These are phyloP conservation scores for Cetoscarus ocellatus DNA, from an alignment of 2,797 vertebrate species.

Conservation along the genomic window DNA sequence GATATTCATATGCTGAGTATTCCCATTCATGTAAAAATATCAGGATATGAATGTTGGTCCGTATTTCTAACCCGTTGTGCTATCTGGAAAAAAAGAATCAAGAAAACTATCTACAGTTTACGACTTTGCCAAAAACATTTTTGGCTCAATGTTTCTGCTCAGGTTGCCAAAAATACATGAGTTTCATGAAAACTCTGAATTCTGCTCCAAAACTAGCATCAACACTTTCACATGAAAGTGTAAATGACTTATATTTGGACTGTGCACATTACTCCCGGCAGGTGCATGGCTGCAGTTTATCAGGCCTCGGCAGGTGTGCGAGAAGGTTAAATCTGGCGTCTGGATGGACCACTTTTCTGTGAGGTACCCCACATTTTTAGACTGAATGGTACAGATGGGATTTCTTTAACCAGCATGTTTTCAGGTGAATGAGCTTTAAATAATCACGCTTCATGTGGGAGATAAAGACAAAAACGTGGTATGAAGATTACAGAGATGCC, in stretches of 20 bases:
- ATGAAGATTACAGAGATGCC: background rate
- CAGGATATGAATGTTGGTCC: no score
- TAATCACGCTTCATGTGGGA: background rate
- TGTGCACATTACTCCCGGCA: slow-evolving; percentile 2
- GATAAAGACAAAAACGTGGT: background rate
- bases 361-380: slow-evolving; percentile 12
- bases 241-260: slow-evolving; percentile 4
- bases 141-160: background rate
- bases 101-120: background rate
- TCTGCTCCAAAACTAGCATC: background rate
- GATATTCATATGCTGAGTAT: no score
- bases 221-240: background rate
- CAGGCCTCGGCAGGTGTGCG: slow-evolving; percentile 29
- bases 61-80: no score
- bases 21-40: no score
- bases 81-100: no score
- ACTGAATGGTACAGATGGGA: background rate
- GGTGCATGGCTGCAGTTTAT: slow-evolving; percentile 10
- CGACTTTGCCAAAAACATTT: background rate
- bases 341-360: background rate
- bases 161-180: background rate
- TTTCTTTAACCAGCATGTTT: background rate
- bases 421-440: slow-evolving; percentile 12
- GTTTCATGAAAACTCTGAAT: no score
- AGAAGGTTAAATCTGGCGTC: slow-evolving; percentile 8